Conservation (phyloP, 2,888 invertebrate genomes). For the Coremacera marginata region DNA sequence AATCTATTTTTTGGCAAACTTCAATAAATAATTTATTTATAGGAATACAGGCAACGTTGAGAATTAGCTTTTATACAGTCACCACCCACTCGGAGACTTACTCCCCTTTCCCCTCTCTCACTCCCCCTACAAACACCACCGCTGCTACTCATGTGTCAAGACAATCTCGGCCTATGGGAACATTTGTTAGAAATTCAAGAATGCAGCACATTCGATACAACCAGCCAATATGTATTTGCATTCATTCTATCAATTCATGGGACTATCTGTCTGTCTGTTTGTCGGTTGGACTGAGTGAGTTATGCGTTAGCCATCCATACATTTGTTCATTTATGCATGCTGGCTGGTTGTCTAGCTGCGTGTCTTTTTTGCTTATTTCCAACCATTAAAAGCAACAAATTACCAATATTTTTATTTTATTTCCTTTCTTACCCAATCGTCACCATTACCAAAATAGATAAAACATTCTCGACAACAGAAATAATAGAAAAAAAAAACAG, state of each 20-base stretch:
- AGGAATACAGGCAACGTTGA: neutral
- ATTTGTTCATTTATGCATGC: slow-evolving; percentile 32
- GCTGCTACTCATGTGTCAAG: too few relatives aligned
- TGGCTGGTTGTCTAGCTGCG: neutral
- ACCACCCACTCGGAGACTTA: too few relatives aligned
- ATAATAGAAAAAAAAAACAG: slow-evolving; percentile 11
- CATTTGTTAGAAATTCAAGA: neutral
- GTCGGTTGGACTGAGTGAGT: slow-evolving; percentile 24
- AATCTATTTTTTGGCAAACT: neutral
- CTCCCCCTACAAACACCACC: too few relatives aligned
- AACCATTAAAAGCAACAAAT: neutral
- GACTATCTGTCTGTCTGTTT: slow-evolving; percentile 10
- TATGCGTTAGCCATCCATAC: slow-evolving; percentile 25
- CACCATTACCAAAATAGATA: slow-evolving; percentile 17
- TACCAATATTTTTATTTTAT: slow-evolving; percentile 11
- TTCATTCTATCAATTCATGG: neutral
- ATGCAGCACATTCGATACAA: neutral
- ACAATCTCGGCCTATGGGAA: neutral
- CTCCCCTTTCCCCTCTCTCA: too few relatives aligned
- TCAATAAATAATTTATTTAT: neutral
- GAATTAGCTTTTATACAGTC: too few relatives aligned
- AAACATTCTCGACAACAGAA: neutral
- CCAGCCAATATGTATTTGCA: neutral
- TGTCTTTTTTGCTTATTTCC: neutral
- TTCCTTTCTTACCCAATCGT: slow-evolving; percentile 34